phyloP scores from a whole-genome alignment of 2,113 vertebrate species.

The Anas platyrhynchos region DNA sequence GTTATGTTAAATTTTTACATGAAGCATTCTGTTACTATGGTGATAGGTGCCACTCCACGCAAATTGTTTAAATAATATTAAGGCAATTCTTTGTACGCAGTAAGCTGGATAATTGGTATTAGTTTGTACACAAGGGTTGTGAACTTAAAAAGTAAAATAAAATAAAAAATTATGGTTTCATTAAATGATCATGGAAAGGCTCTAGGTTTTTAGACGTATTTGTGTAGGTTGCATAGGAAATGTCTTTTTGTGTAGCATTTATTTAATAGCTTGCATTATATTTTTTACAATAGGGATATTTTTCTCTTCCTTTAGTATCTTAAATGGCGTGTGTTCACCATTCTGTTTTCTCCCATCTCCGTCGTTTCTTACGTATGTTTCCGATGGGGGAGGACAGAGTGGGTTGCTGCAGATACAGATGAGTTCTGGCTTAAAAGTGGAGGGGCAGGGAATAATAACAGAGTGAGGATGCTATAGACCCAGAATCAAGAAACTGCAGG shows the following conservation, averaged over 20 bases:
- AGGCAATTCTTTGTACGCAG: constrained; percentile 32
- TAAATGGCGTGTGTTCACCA: neutral
- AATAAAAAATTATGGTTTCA: neutral
- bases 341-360: neutral
- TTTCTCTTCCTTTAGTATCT: neutral
- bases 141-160: neutral
- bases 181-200: neutral
- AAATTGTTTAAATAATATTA: constrained; percentile 55
- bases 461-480: neutral
- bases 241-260: neutral
- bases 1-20: constrained; percentile 40
- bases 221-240: neutral
- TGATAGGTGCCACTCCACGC: constrained; percentile 36
- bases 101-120: constrained; percentile 12
- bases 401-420: neutral
- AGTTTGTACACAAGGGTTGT: constrained; percentile 37
- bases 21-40: constrained; percentile 61
- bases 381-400: neutral
- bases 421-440: neutral
- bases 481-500: neutral
- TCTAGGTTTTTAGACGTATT: neutral
- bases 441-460: neutral
- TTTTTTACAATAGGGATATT: neutral
- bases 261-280: neutral
- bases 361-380: neutral